Base-by-base conservation (phyloP, 2,888 invertebrate genomes). In the Axea sp. region DNA sequence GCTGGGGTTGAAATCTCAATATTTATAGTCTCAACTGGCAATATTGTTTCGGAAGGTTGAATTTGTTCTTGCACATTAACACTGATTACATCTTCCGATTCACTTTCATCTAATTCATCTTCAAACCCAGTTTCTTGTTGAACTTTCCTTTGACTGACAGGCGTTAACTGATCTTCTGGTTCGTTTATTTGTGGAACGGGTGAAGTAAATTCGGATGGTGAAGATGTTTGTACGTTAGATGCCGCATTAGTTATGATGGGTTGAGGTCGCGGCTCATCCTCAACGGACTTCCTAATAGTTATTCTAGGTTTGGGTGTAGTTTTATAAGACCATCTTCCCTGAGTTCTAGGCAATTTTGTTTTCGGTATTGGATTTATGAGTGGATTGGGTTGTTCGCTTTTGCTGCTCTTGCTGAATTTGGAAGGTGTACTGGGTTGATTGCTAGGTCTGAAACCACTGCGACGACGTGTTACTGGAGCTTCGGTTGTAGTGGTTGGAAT, bases 251-350 rank as follows among this genome's bases (percentile, higher is more conserved):
- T 78, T 9, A 75, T 77, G 19, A 60, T 39, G 0, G 77, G 69
- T 8, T 76, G 30, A 0, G 80, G 73, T 57, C 75, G 76, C 17
- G 68, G 65, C 22, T 87, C 87, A 0, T 85, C 86, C 0, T 85
- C 86, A 0, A 89, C 90, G 79, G 91, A 91, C 83, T 94, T 94
- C 51, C 94, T 90, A 77, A 96, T 95, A 45, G 92, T 92, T 4
- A 96, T 93, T 85, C 95, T 91, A 1, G 96, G 96, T 86, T 95
- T 96, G 0, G 95, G 93, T 14, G 95, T 94, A 5, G 96, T 95
- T 88, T 95, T 96, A 87, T 96, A 96, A 80, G 95, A 95, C 96
- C 96, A 96, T 78, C 96, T 92, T 51, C 96, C 95, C 41, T 93
- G 94, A 7, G 95, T 90, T 37, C 95, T 90, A 82, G 95, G 94